A percentile compares a stretch with the other conserved stretches of the same genome.
phyloP scores from a whole-genome alignment of 2,797 vertebrate genomes.

The Enteromius argenteus region DNA sequence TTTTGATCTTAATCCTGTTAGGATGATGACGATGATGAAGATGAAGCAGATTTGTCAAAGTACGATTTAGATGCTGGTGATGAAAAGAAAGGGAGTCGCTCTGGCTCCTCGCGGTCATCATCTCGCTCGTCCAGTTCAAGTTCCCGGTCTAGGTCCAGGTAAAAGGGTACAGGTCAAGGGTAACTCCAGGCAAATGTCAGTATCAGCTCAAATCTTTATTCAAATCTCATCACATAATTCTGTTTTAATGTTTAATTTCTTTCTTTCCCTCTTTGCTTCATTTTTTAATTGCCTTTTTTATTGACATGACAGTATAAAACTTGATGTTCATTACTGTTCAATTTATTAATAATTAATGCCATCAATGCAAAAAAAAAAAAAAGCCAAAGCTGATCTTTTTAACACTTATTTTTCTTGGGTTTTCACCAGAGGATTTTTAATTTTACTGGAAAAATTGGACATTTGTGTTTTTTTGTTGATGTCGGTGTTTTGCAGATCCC shows the following conservation, averaged over 20 bases:
- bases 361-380: background rate
- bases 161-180: slow-evolving; percentile 99
- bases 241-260: slow-evolving; percentile 32
- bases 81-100: slow-evolving; percentile 84
- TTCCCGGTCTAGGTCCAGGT: slow-evolving; percentile 99
- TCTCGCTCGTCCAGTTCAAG: slow-evolving; percentile 96
- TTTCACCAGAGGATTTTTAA: slow-evolving; percentile 27
- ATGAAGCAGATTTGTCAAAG: slow-evolving; percentile 94
- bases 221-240: slow-evolving; percentile 71
- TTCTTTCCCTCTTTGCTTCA: slow-evolving; percentile 42
- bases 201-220: slow-evolving; percentile 94
- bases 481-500: slow-evolving; percentile 90
- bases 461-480: slow-evolving; percentile 66
- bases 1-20: slow-evolving; percentile 53
- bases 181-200: slow-evolving; percentile 99
- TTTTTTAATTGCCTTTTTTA: slow-evolving; percentile 46
- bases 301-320: slow-evolving; percentile 7
- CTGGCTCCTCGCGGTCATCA: slow-evolving; percentile 92
- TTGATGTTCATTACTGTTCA: background rate
- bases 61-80: slow-evolving; percentile 94
- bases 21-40: slow-evolving; percentile 88
- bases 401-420: background rate
- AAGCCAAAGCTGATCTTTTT: background rate
- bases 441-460: slow-evolving; percentile 81
- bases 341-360: background rate